phyloP scores from a whole-genome alignment of 2,113 vertebrate genomes.

The Ailurus styani region DNA sequence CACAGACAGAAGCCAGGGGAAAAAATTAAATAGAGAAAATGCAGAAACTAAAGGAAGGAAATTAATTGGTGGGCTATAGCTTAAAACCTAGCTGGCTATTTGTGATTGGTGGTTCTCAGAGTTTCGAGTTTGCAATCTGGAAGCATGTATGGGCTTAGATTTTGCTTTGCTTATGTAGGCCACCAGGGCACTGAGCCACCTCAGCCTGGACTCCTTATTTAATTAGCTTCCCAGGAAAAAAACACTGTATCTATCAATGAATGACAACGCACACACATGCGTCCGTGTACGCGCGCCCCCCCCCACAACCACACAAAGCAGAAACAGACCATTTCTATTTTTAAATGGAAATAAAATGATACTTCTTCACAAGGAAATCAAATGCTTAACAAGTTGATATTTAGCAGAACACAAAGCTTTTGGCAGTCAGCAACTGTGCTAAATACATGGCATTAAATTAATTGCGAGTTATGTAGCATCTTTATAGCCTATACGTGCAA shows the following conservation, averaged over 20 bases:
- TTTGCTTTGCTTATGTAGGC: background rate
- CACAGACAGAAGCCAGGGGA: background rate
- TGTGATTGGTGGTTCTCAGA: background rate
- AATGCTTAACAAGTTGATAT: constrained; percentile 44
- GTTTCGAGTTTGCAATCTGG: background rate
- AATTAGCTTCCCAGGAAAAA: background rate
- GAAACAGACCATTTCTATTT: constrained; percentile 2
- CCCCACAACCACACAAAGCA: background rate
- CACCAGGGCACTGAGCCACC: background rate
- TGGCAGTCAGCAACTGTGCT: constrained; percentile 32
- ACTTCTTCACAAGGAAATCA: constrained; percentile 22
- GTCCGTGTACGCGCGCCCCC: rapidly evolving
- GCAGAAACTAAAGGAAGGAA: background rate
- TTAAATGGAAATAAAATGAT: constrained; percentile 18
- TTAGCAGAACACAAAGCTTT: background rate
- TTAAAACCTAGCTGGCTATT: background rate
- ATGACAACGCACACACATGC: background rate
- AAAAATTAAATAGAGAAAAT: background rate
- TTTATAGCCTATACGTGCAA: background rate
- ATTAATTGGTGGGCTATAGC: background rate
- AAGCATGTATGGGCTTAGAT: background rate
- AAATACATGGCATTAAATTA: constrained; percentile 38
- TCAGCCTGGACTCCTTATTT: background rate
- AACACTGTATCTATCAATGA: background rate
- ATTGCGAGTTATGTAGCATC: constrained; percentile 11